Evolutionary conservation across 1,140 invertebrate species (phyloP).

Genomic region (Diuraphis noxia): DNA sequence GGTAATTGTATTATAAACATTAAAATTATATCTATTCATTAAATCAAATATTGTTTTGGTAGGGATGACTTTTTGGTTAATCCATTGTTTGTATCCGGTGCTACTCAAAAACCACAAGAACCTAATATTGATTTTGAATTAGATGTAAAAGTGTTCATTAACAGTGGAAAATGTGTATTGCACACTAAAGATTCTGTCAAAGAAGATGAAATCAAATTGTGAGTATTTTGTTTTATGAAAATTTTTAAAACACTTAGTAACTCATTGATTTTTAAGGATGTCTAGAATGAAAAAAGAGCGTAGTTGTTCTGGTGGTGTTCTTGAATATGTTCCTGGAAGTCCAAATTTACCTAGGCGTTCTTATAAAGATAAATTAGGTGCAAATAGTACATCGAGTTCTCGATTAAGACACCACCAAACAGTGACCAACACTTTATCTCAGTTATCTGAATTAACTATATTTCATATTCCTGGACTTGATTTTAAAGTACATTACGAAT

Average conservation of each 20-base stretch:
- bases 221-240: conserved; percentile 55
- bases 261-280: conserved; percentile 58
- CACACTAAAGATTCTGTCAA: conserved; percentile 83
- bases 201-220: conserved; percentile 73
- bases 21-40: not conserved
- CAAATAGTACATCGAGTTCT: conserved; percentile 61
- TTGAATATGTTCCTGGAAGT: conserved; percentile 66
- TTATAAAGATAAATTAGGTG: conserved; percentile 62
- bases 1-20: conserved; percentile 17
- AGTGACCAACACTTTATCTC: conserved; percentile 60
- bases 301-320: conserved; percentile 72
- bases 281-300: conserved; percentile 71
- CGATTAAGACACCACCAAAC: conserved; percentile 59
- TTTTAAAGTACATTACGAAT: conserved; percentile 90
- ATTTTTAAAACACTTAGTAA: not conserved
- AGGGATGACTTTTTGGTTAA: conserved; percentile 48
- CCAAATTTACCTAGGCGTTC: conserved; percentile 63
- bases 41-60: not conserved
- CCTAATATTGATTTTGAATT: conserved; percentile 96
- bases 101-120: conserved; percentile 67
- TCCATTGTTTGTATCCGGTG: conserved; percentile 9
- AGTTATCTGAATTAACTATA: conserved; percentile 80
- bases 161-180: conserved; percentile 94
- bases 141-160: conserved; percentile 94
- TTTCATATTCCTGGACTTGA: conserved; percentile 94